A percentile compares a stretch with the other conserved stretches of the same genome.
phyloP scores from a whole-genome alignment of 2,113 vertebrate genomes.

The Bambusicola thoracicus region DNA sequence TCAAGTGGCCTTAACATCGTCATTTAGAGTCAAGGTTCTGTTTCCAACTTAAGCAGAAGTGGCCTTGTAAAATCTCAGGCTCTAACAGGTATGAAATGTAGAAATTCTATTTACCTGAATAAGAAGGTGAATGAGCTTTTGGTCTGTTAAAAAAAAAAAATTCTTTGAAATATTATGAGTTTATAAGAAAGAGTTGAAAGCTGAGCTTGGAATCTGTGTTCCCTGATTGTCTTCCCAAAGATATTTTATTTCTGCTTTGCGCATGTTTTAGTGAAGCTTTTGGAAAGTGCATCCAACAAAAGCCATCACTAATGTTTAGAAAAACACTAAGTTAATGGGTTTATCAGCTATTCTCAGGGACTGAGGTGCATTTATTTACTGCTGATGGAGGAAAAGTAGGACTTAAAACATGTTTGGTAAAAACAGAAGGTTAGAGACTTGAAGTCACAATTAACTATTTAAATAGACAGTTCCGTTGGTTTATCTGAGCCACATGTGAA shows the following conservation, averaged over 20 bases:
- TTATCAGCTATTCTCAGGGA: neutral
- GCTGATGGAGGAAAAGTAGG: neutral
- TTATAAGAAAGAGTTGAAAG: neutral
- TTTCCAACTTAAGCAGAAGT: neutral
- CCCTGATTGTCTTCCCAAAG: neutral
- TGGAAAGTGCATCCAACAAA: neutral
- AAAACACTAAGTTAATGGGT: neutral
- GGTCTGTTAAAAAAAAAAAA: neutral
- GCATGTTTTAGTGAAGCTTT: neutral
- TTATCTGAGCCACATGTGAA: neutral
- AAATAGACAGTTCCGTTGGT: neutral
- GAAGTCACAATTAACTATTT: neutral
- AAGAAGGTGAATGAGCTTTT: neutral
- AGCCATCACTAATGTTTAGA: neutral
- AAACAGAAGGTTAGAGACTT: neutral
- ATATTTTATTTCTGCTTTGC: neutral
- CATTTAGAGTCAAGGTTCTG: neutral
- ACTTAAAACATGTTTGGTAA: neutral
- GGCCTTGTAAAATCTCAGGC: slow-evolving; percentile 12
- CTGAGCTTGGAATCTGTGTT: slow-evolving; percentile 27
- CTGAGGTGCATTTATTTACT: neutral
- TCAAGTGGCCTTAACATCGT: neutral
- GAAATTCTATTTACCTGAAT: neutral
- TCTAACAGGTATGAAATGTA: neutral
- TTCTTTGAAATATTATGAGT: neutral